Evolutionary conservation across 2,888 invertebrate species (phyloP).

Genomic region (Nymphalis polychloros): DNA sequence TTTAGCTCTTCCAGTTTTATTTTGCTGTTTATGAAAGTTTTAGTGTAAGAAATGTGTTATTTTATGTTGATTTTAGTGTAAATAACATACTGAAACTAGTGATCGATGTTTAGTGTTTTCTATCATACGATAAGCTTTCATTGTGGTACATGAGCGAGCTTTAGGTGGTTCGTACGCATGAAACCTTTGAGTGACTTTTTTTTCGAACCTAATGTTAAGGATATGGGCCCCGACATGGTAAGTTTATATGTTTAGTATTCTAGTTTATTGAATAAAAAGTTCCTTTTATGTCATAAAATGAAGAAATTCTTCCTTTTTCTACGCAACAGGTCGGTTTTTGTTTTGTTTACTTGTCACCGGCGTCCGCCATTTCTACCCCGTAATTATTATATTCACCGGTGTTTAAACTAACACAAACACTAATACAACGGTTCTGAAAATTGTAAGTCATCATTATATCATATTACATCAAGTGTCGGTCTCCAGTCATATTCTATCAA

Average conservation of each 20-base stretch:
- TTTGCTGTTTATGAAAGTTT: slow-evolving; percentile 53
- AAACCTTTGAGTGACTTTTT: slow-evolving; percentile 86
- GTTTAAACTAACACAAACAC: slow-evolving; percentile 39
- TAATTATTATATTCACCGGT: slow-evolving; percentile 74
- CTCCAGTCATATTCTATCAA: slow-evolving; percentile 19
- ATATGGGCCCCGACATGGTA: slow-evolving; percentile 92
- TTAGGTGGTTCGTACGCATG: slow-evolving; percentile 81
- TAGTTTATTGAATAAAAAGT: slow-evolving; percentile 49
- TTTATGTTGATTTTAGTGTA: slow-evolving; percentile 51
- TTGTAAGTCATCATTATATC: slow-evolving; percentile 23
- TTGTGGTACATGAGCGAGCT: slow-evolving; percentile 70
- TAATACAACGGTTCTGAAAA: slow-evolving; percentile 21
- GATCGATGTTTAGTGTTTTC: slow-evolving; percentile 56
- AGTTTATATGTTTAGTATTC: slow-evolving; percentile 58
- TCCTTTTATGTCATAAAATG: slow-evolving; percentile 74
- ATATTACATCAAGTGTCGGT: slow-evolving; percentile 11
- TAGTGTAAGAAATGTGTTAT: slow-evolving; percentile 63
- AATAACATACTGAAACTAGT: slow-evolving; percentile 51
- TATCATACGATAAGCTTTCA: slow-evolving; percentile 60
- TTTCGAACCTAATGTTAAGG: slow-evolving; percentile 88
- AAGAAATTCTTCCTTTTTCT: slow-evolving; percentile 58
- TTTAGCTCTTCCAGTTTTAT: slow-evolving; percentile 67
- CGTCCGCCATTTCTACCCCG: slow-evolving; percentile 81
- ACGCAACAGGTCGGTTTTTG: slow-evolving; percentile 83
- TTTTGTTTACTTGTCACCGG: slow-evolving; percentile 84